Evolutionary conservation across 2,888 invertebrate genomes (phyloP).

Genomic region (Tetanocera ferruginea): DNA sequence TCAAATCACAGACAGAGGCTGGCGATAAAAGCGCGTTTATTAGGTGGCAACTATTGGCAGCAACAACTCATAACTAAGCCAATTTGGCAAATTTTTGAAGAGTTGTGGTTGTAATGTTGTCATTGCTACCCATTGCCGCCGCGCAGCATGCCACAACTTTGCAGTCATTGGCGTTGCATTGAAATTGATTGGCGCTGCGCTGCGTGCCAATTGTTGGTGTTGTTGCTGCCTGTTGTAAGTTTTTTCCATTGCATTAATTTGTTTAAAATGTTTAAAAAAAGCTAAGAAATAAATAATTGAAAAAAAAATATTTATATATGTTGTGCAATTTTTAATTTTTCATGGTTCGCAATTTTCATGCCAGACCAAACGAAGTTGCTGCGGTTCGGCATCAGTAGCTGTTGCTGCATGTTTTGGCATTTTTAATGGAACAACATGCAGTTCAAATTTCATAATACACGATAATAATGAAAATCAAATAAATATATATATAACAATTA

Average conservation of each 20-base stretch:
- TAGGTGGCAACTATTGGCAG: slow-evolving; percentile 24
- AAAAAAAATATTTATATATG: not conserved
- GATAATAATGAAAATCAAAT: too few species aligned
- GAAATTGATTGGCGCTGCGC: slow-evolving; percentile 16
- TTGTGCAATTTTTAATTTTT: slow-evolving; percentile 8
- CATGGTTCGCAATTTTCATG: not conserved
- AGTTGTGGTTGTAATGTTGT: not conserved
- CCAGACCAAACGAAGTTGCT: too few species aligned
- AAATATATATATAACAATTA: too few species aligned
- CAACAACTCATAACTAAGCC: slow-evolving; percentile 15
- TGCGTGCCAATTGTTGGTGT: not conserved
- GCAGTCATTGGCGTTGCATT: slow-evolving; percentile 3
- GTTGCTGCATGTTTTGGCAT: too few species aligned
- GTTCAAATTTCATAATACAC: too few species aligned
- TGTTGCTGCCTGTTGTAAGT: not conserved
- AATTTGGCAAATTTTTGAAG: slow-evolving; percentile 41
- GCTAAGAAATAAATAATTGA: not conserved
- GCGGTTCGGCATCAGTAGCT: not conserved
- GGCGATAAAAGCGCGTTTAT: not conserved
- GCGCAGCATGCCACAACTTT: not conserved
- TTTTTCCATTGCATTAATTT: slow-evolving; percentile 7
- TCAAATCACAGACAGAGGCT: not conserved
- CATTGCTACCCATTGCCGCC: not conserved
- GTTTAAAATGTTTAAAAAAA: not conserved
- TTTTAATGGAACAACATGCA: too few species aligned